Base-by-base conservation (phyloP, 1,140 invertebrate species). In the Drosophila neocordata region DNA sequence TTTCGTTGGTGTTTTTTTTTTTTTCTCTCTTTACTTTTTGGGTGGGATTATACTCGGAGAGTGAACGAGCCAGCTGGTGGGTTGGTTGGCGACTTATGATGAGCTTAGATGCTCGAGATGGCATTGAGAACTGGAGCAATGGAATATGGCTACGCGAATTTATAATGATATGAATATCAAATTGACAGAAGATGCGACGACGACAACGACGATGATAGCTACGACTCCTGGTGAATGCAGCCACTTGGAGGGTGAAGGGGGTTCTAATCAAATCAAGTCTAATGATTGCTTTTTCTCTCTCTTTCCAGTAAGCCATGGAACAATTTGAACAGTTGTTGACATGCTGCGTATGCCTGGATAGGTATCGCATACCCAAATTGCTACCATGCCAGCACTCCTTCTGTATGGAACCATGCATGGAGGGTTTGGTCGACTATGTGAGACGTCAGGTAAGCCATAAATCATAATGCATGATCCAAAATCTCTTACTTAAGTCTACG, bases 321-420 rank as follows among this genome's bases (percentile, higher is more conserved):
- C 97, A 99, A 93, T 97, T 99, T 90, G 98, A 99, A 92, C 97
- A 99, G 93, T 94, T 99, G 87, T 94, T 99, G 77, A 99, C 98
- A 64, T 99, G 99, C 93, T 97, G 98, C 90, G 98, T 99, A 83
- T 99, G 99, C 92, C 93, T 99, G 90, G 99, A 99, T 93, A 94
- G 98, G 77, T 99, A 97, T 92, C 95, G 97, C 85, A 98, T 98
- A 92, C 99, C 99, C 31, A 99, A 99, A 93, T 93, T 99, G 81
- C 93, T 99, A 82, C 98, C 98, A 95, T 99, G 99, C 92, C 98
- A 99, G 93, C 99, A 99, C 94, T 99, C 98, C 72, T 99, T 99
- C 93, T 99, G 99, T 92, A 97, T 99, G 95, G 97, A 98, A 88
- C 98, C 98, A 34, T 99, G 98, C 92, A 97, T 99, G 95, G 98